Evolutionary conservation across 2,113 vertebrate species (phyloP).

Genomic region (Otolemur garnettii): DNA sequence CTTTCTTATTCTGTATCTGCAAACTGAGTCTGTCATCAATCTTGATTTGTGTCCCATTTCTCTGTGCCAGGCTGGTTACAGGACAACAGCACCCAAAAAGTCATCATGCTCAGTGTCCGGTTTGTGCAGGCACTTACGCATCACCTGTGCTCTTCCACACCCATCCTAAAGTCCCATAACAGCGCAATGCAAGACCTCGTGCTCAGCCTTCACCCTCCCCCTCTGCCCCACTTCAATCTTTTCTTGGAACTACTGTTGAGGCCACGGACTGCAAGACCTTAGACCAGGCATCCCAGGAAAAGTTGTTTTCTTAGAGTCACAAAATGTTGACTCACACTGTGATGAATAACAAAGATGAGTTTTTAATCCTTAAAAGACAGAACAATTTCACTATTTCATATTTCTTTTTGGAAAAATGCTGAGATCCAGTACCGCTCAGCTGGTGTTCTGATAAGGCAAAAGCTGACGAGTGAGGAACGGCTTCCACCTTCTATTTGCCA

Average conservation of each 20-base stretch:
- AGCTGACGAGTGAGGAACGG: not conserved
- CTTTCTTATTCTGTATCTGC: not conserved
- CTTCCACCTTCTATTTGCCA: not conserved
- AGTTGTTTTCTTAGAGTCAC: not conserved
- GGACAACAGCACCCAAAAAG: not conserved
- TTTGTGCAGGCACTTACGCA: not conserved
- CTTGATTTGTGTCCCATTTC: not conserved
- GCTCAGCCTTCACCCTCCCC: not conserved
- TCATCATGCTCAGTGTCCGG: not conserved
- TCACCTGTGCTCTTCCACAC: rapidly evolving
- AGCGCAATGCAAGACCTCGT: not conserved
- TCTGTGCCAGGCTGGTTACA: not conserved
- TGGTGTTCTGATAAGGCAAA: not conserved
- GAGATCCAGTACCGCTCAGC: too few relatives aligned
- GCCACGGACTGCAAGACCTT: not conserved
- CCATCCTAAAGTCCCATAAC: not conserved
- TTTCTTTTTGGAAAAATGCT: not conserved
- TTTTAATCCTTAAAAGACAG: not conserved
- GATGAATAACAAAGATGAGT: slow-evolving; percentile 34
- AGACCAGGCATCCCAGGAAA: not conserved
- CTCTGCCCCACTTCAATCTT: not conserved
- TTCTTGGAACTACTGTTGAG: not conserved
- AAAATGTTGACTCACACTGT: not conserved
- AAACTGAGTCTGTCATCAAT: not conserved
- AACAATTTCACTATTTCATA: not conserved